Evolutionary conservation across 2,888 invertebrate genomes (phyloP).

Genomic region (Troilus luridus): DNA sequence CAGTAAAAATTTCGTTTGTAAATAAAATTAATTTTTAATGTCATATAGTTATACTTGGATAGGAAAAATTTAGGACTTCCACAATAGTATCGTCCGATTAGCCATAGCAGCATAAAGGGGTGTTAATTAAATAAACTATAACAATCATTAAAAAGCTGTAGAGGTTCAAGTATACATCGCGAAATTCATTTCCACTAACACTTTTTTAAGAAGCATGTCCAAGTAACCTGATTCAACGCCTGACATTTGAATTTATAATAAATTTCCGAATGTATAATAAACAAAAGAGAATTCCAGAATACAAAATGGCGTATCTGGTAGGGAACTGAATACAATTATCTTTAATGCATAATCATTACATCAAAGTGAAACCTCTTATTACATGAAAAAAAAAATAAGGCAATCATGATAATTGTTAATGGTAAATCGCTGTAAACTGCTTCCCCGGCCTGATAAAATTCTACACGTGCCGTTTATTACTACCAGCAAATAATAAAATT

Average conservation of each 20-base stretch:
- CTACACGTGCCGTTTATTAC: neutral
- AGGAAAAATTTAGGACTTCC: too few relatives aligned
- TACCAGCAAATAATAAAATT: neutral
- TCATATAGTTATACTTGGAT: too few relatives aligned
- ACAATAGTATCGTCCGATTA: too few relatives aligned
- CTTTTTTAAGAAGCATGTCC: neutral
- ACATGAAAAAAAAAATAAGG: neutral
- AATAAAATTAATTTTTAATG: too few relatives aligned
- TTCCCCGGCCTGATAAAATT: neutral
- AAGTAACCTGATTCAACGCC: neutral
- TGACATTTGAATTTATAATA: neutral
- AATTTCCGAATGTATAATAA: neutral
- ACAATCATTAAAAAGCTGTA: too few relatives aligned
- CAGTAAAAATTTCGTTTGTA: too few relatives aligned
- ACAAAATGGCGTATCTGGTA: neutral
- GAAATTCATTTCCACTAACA: too few relatives aligned
- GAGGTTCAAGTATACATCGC: too few relatives aligned
- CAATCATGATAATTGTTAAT: neutral
- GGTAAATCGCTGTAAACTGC: neutral
- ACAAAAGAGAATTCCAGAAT: neutral
- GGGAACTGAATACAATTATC: conserved; percentile 22
- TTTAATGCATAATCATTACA: conserved; percentile 10
- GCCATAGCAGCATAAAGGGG: too few relatives aligned
- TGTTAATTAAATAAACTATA: too few relatives aligned
- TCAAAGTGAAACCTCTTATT: neutral